Conservation (phyloP, 2,888 invertebrate species). For the Ectropis crepuscularia region DNA sequence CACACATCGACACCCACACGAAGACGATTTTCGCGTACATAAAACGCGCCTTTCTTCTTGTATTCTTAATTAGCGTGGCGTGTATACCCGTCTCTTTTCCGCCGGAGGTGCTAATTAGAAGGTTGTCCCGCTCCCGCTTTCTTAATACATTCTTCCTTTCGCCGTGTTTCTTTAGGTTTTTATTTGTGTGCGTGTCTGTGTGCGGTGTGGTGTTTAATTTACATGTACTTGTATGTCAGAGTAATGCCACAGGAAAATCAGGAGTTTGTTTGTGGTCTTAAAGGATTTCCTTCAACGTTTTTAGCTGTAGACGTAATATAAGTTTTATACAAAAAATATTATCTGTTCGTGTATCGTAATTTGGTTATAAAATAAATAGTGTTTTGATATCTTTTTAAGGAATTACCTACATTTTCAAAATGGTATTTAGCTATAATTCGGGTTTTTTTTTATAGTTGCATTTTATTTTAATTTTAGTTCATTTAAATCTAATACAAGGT, state of each 20-base stretch:
- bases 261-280: background rate
- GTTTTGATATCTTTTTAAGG: too few relatives aligned
- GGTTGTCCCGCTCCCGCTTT: constrained; percentile 82
- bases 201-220: constrained; percentile 84
- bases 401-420: too few relatives aligned
- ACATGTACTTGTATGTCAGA: constrained; percentile 83
- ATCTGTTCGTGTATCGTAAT: too few relatives aligned
- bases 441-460: too few relatives aligned
- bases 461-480: too few relatives aligned
- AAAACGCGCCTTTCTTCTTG: constrained; percentile 87
- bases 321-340: background rate
- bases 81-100: constrained; percentile 70
- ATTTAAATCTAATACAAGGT: too few relatives aligned
- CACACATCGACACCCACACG: constrained; percentile 64
- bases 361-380: too few relatives aligned
- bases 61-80: constrained; percentile 89
- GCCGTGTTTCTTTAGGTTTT: constrained; percentile 84
- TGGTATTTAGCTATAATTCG: too few relatives aligned
- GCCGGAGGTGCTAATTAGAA: constrained; percentile 77
- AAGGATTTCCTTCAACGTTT: background rate
- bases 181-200: constrained; percentile 85
- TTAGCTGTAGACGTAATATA: background rate
- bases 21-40: constrained; percentile 72
- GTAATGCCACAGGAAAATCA: constrained; percentile 59
- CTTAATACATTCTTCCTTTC: constrained; percentile 86